Conservation (phyloP, 2,113 vertebrate genomes). For the Pedetes capensis region DNA sequence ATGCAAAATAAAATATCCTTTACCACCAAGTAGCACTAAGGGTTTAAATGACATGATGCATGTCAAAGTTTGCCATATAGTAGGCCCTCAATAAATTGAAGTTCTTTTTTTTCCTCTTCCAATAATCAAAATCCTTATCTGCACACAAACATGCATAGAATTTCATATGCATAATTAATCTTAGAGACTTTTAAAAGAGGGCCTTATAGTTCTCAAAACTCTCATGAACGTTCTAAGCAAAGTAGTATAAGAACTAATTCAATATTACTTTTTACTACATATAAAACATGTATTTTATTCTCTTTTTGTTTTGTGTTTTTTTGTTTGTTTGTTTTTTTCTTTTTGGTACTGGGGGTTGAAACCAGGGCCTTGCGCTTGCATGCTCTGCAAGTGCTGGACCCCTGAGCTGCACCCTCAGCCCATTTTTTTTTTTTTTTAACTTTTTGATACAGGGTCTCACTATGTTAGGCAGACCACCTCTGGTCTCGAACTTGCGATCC, state of each 20-base stretch:
- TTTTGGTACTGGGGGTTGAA: no score
- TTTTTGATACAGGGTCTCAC: no score
- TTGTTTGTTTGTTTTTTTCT: no score
- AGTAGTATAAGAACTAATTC: not conserved
- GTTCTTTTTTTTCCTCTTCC: not conserved
- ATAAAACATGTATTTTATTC: not conserved
- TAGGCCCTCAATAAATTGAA: not conserved
- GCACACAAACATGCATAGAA: not conserved
- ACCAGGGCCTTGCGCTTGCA: no score
- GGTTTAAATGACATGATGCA: not conserved
- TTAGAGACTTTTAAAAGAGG: not conserved
- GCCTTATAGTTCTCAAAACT: not conserved
- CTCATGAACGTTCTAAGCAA: not conserved
- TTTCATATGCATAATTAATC: not conserved
- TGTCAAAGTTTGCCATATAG: not conserved
- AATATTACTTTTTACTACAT: not conserved
- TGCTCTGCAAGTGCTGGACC: no score
- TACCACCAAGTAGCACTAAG: not conserved
- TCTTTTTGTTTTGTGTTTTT: no score
- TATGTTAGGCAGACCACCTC: no score
- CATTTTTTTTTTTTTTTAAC: no score
- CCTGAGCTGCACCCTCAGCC: no score
- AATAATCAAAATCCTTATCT: not conserved
- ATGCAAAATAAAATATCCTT: not conserved
- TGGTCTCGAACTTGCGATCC: no score